phyloP scores from a whole-genome alignment of 2,113 vertebrate species.

The Gallinago media region DNA sequence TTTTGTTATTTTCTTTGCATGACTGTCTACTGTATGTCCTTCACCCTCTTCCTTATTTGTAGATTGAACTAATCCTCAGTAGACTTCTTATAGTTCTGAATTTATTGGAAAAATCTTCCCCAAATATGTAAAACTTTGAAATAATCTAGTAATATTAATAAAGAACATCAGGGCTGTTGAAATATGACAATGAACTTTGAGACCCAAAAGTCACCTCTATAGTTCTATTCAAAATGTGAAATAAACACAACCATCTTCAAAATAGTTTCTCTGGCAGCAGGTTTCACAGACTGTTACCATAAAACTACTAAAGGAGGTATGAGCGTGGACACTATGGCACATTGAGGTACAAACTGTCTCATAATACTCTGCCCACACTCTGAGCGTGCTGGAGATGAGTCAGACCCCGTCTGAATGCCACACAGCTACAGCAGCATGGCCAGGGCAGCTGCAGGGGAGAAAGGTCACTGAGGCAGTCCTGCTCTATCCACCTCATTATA shows the following conservation, averaged over 20 bases:
- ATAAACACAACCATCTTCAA: not conserved
- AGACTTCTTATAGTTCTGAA: not conserved
- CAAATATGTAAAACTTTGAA: not conserved
- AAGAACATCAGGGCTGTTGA: not conserved
- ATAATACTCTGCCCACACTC: not conserved
- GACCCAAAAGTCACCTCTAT: not conserved
- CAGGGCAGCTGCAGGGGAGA: not conserved
- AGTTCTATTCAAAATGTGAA: not conserved
- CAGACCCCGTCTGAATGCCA: accelerated
- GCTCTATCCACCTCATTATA: accelerated
- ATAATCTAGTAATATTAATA: not conserved
- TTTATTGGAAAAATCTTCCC: not conserved
- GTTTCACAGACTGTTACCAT: not conserved
- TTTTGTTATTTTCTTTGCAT: not conserved
- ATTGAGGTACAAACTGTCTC: not conserved
- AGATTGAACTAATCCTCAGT: not conserved
- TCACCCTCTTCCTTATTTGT: not conserved
- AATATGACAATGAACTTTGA: not conserved
- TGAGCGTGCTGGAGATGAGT: not conserved
- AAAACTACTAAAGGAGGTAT: not conserved
- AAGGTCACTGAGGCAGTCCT: not conserved
- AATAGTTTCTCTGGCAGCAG: not conserved
- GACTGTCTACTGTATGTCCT: not conserved
- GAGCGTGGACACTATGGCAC: not conserved
- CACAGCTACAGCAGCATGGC: not conserved